phyloP scores from a whole-genome alignment of 2,888 invertebrate species.

The Cordilura impudica region DNA sequence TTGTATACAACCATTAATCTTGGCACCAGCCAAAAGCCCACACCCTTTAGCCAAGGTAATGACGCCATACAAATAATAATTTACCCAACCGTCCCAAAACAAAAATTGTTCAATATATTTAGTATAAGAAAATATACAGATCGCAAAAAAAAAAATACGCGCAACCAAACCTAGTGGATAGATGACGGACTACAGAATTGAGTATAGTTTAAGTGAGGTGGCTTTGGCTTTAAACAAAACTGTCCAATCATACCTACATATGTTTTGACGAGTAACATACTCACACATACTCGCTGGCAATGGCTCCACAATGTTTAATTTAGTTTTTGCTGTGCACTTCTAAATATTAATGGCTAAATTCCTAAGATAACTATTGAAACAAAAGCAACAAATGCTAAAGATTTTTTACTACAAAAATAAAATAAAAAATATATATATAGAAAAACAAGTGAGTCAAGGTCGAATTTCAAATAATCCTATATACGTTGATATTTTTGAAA shows the following conservation, averaged over 20 bases:
- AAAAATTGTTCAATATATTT: neutral
- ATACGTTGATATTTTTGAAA: too few relatives aligned
- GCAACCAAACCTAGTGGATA: neutral
- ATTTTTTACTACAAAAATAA: too few relatives aligned
- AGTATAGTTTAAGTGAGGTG: neutral
- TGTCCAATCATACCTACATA: neutral
- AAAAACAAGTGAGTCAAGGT: neutral
- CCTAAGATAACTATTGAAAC: conserved; percentile 43
- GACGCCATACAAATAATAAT: conserved; percentile 61
- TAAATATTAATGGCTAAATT: conserved; percentile 47
- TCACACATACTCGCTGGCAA: neutral
- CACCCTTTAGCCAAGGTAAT: conserved; percentile 61
- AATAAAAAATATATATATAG: neutral
- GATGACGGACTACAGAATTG: conserved; percentile 44
- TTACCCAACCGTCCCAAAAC: conserved; percentile 39
- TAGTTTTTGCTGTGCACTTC: neutral
- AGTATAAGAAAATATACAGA: neutral
- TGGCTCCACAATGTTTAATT: conserved; percentile 17
- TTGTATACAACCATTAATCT: conserved; percentile 56
- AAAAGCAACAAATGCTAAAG: too few relatives aligned
- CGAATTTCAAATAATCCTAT: neutral
- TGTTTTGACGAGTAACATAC: neutral
- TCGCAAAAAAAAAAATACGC: neutral
- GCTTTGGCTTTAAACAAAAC: conserved; percentile 21
- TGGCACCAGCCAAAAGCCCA: conserved; percentile 61